phyloP scores from a whole-genome alignment of 2,888 invertebrate genomes.

The Zelleria hepariella region DNA sequence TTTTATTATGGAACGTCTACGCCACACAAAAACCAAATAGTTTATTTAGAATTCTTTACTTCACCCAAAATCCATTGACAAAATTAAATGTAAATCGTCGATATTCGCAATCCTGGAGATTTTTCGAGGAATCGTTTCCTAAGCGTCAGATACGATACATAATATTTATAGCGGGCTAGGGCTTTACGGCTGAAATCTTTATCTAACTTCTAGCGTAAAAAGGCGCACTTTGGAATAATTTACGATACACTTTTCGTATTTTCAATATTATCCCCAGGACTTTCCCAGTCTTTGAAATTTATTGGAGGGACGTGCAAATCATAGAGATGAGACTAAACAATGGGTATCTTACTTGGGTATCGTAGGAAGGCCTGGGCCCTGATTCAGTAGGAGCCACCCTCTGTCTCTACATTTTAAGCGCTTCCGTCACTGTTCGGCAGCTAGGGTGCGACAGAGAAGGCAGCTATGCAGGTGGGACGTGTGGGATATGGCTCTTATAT shows the following conservation, averaged over 20 bases:
- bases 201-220: background rate
- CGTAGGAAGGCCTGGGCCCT: background rate
- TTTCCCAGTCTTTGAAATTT: constrained; percentile 25
- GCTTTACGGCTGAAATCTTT: background rate
- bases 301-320: constrained; percentile 19
- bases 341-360: too few relatives aligned
- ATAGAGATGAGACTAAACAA: constrained; percentile 11
- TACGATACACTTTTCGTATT: constrained; percentile 20
- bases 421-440: background rate
- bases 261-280: constrained; percentile 21
- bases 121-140: too few relatives aligned
- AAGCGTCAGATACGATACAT: too few relatives aligned
- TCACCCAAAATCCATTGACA: too few relatives aligned
- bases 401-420: background rate
- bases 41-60: too few relatives aligned
- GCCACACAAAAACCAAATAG: too few relatives aligned
- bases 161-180: background rate
- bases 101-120: too few relatives aligned
- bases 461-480: background rate
- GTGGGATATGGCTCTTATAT: background rate
- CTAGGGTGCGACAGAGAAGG: background rate
- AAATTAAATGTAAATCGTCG: too few relatives aligned
- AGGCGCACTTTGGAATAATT: background rate
- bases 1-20: too few relatives aligned
- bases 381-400: background rate